phyloP scores from a whole-genome alignment of 2,113 vertebrate genomes.

The Loxodonta africana region DNA sequence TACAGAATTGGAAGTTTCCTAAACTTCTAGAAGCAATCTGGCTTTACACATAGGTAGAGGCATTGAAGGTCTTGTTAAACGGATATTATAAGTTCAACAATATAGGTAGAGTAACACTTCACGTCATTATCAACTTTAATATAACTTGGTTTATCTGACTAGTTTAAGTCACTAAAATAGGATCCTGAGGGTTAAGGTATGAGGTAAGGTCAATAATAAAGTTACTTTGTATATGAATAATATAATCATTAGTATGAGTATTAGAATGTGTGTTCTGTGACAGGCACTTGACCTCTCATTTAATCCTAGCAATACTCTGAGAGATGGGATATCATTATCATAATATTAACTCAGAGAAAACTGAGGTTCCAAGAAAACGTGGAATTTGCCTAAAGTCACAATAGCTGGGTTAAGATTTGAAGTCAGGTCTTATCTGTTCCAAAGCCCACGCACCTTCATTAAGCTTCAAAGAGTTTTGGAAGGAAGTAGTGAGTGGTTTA shows the following conservation, averaged over 20 bases:
- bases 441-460: neutral
- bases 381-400: slow-evolving; percentile 25
- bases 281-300: neutral
- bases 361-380: neutral
- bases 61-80: slow-evolving; percentile 19
- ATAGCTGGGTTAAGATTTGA: neutral
- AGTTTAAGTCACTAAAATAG: slow-evolving; percentile 26
- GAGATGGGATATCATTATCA: neutral
- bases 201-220: slow-evolving; percentile 38
- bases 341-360: slow-evolving; percentile 42
- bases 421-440: neutral
- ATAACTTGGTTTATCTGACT: slow-evolving; percentile 54
- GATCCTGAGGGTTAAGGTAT: neutral
- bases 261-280: slow-evolving; percentile 4
- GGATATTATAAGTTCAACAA: slow-evolving; percentile 41
- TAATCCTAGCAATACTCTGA: neutral
- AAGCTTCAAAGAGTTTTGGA: neutral
- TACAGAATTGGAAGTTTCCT: slow-evolving; percentile 63
- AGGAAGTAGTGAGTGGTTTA: neutral
- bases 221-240: slow-evolving; percentile 5
- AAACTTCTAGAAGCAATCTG: slow-evolving; percentile 57
- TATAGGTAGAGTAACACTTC: neutral
- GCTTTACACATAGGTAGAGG: slow-evolving; percentile 37
- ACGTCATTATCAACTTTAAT: slow-evolving; percentile 36
- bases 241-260: slow-evolving; percentile 12